phyloP scores from a whole-genome alignment of 2,113 vertebrate species.

The Syrmaticus mikado region DNA sequence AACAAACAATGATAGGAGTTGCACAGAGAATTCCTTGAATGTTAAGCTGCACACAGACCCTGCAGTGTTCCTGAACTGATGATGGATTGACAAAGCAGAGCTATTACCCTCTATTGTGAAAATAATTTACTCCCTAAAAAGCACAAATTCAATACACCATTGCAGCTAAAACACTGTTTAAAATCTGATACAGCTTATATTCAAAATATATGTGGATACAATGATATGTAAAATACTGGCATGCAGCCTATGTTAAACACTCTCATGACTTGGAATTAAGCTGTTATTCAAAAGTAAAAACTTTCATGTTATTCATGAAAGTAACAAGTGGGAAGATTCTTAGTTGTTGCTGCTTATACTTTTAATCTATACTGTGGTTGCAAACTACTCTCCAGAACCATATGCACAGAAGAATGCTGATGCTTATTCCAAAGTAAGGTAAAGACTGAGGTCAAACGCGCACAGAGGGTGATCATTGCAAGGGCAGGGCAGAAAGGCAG shows the following conservation, averaged over 20 bases:
- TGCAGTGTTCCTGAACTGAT: slow-evolving; percentile 9
- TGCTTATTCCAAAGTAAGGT: neutral
- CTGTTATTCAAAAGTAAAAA: neutral
- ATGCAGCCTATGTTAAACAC: neutral
- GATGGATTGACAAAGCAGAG: neutral
- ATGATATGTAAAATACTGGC: neutral
- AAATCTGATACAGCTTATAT: neutral
- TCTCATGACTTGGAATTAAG: neutral
- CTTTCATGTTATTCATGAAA: too few relatives aligned
- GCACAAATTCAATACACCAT: neutral
- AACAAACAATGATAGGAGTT: slow-evolving; percentile 9
- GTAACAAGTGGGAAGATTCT: neutral
- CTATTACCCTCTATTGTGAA: slow-evolving; percentile 6
- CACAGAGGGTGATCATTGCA: neutral
- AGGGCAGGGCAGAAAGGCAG: neutral
- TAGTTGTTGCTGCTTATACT: neutral
- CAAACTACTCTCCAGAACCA: neutral
- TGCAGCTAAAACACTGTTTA: neutral
- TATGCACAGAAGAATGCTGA: neutral
- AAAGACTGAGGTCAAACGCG: neutral
- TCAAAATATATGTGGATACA: neutral
- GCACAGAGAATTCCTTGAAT: neutral
- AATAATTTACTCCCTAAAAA: neutral
- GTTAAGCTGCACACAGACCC: neutral
- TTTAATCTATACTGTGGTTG: neutral